Base-by-base conservation (phyloP, 2,113 vertebrate species). In the Ictalurus punctatus region DNA sequence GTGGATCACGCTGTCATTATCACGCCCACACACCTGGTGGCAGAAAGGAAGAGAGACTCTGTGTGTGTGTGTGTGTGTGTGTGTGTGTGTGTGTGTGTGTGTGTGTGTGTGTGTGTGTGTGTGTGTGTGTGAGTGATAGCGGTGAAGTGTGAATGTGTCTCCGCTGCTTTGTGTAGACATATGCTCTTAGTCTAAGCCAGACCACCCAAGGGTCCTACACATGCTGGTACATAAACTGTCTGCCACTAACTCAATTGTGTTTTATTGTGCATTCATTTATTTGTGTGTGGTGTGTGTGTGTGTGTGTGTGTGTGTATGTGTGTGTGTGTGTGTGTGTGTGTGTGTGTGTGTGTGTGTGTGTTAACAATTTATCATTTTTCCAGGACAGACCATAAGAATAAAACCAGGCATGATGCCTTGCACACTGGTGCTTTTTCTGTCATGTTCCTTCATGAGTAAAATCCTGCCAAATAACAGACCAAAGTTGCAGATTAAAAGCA, bases 151-250 rank as follows among this genome's bases (percentile, higher is more conserved):
- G 71, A 86, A 83, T 79, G 86, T 88, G 48, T 83, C 54, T 84
- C 34, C 56, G 76, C 8, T 37, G 73, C 17, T 84, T 84, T 86
- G 80, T 84, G 86, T 84, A 91, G 86, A 90, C 88, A 89, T 89
- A 86, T 91, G 82, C 83, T 90, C 67, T 73, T 56, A 83, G 71
- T 48, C 74, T 65, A 34, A 19, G 58, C 80, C 83, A 87, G 67
- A 78, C 71, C 44, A 83, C 87, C 34, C 0, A 44, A 82, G 81
- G 73, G 80, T 86, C 85, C 54, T 73, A 69, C 63, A 54, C 69
- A 63, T 84, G 83, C 85, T 89, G 76, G 19, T 40, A 82, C 37
- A 80, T 84, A 86, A 48, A 84, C 61, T 61, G 73, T 34, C 71
- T 85, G 56, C 88, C 25, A 58, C 27, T 76, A 83, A 86, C 56